Evolutionary conservation across 2,113 vertebrate species (phyloP).

Genomic region (Balaeniceps rex): DNA sequence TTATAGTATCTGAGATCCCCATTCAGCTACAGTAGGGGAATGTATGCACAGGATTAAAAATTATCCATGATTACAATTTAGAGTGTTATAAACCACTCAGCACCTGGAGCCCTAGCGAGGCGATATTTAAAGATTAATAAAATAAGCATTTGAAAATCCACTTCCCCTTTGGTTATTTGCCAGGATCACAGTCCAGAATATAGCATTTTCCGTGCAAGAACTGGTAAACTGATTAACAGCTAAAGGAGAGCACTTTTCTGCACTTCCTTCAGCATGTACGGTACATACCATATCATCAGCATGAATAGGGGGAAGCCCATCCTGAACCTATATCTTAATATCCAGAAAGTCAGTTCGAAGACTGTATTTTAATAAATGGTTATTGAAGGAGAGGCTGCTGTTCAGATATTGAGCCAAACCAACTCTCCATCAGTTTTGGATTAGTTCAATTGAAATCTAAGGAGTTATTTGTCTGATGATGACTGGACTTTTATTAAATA

Average conservation of each 20-base stretch:
- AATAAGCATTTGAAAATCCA: conserved; percentile 65
- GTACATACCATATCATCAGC: background rate
- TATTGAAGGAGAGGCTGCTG: background rate
- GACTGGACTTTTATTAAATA: background rate
- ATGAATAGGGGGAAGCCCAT: background rate
- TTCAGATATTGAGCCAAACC: background rate
- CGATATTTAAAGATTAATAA: conserved; percentile 61
- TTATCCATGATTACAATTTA: conserved; percentile 60
- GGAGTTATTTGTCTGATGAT: background rate
- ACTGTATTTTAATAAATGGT: background rate
- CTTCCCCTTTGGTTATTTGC: conserved; percentile 59
- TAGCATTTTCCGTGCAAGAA: conserved; percentile 7
- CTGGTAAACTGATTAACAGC: conserved; percentile 55
- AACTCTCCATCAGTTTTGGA: background rate
- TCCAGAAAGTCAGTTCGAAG: background rate
- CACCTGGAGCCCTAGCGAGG: conserved; percentile 32
- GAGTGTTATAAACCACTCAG: conserved; percentile 64
- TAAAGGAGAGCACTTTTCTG: conserved; percentile 2
- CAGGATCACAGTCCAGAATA: conserved; percentile 50
- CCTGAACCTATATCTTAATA: background rate
- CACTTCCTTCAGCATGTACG: background rate
- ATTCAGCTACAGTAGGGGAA: conserved; percentile 5
- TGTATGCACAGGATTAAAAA: conserved; percentile 58
- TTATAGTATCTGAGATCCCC: background rate
- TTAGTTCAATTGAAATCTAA: background rate